Base-by-base conservation (phyloP, 2,113 vertebrate genomes). In the Trachemys scripta region DNA sequence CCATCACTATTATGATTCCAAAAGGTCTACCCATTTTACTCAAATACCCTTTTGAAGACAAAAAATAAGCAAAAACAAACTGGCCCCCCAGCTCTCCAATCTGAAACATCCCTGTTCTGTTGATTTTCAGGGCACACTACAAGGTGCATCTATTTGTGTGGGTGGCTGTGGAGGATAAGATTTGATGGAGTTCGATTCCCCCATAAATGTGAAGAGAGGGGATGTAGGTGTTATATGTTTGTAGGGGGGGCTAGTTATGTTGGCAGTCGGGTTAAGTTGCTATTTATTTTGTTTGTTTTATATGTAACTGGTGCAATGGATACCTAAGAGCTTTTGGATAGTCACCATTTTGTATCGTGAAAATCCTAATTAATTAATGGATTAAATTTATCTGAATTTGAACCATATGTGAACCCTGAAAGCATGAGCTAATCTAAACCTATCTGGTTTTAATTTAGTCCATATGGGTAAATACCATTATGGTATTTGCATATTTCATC, bases 61-160 rank as follows among this genome's bases (percentile, higher is more conserved):
- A 47, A 94, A 93, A 96, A 80, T 91, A 81, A 38, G 78, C 5
- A 47, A 75, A 80, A 91, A 75, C 12, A 84, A 87, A 92, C 51
- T 80, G 54, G 12, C n/a, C 45, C 47, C 81, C 45, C 35, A 50
- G 57, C 72, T 31, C 59, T 53, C 57, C 82, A 50, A 10, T 3
- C 1, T 0, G 2, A 20, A 42, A 88, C 79, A 19, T 35, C 45
- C 53, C 82, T n/a, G 84, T 84, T 65, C 53, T 83, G 75, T 88
- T 87, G 80, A 35, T 83, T 96, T 93, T 82, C 90, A 82, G 87
- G 69, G 47, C 57, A 47, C 65, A 7, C 0, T 0, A 4, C 78
- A 12, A 79, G 78, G 42, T 2, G 14, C 50, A n/a, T n/a, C 14
- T 56, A 29, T 86, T 1, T 31, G 47, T 45, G n/a, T 24, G 59